Evolutionary conservation across 2,888 invertebrate species (phyloP), one percentile per base, ranked within the genome.

Genomic region (Rotaria magnacalcarata): DNA sequence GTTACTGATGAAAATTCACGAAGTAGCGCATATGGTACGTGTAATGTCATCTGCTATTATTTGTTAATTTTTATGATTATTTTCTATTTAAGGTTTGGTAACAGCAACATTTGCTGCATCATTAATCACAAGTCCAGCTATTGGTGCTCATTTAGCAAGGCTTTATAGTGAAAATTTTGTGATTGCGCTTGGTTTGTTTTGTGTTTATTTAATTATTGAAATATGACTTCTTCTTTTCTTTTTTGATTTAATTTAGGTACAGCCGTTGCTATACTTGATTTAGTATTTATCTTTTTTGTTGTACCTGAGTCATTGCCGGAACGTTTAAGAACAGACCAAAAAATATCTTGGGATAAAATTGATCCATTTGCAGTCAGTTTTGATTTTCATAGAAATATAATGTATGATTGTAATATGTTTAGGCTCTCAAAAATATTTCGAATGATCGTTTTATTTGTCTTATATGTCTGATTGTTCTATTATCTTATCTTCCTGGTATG

Each of bases 61-160:
- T 84, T 67, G 34, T 54, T 84, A 47, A 84, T 86, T 85, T 58
- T 84, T 47, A 41, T 52, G 34, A 43, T 7, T 87, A 10, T 43
- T 34, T 11, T 43, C n/a, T 34, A 19, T 80, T 86, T 24, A 85
- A 52, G 85, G 87, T 14, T 88, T 92, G 90, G 94, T 94, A n/a
- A 96, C 96, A 50, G 99, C 98, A 50, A 99, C 98, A 87, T 99
- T 99, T 92, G 98, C 98, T 27, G 99, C 98, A 88, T 97, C 97
- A 91, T 94, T 99, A 94, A 97, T 99, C 84, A 97, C 98, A 88
- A 97, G 96, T 87, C 99, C 99, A 21, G 97, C 98, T 5, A 93
- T 99, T 86, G 99, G 99, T n/a, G 93, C 93, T 10, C 93, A 92
- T 89, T 89, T 93, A 85, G 92, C 91, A 60, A 89, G 94, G 90